A percentile compares a stretch with the other conserved stretches of the same genome.
Evolutionary conservation across 2,113 vertebrate genomes (phyloP).

Genomic region (rabbit (Oryctolagus cuniculus)): DNA sequence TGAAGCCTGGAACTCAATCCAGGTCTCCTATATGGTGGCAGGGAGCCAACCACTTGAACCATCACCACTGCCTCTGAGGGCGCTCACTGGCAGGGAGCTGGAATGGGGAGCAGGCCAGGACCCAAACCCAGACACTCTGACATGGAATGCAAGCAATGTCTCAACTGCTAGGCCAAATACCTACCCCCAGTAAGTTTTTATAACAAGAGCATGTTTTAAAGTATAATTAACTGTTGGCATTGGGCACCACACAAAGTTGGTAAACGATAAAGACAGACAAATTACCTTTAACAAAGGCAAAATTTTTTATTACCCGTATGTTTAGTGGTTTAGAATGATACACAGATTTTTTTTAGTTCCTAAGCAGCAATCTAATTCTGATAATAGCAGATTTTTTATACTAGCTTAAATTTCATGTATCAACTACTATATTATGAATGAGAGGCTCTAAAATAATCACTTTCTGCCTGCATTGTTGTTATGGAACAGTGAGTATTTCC

Average conservation of each 20-base stretch:
- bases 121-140: too few species aligned
- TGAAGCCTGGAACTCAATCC: too few species aligned
- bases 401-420: slow-evolving; percentile 1
- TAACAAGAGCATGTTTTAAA: slow-evolving; percentile 27
- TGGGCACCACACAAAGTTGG: background rate
- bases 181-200: background rate
- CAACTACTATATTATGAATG: background rate
- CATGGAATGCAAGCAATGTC: too few species aligned
- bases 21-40: too few species aligned
- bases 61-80: too few species aligned
- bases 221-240: slow-evolving; percentile 12
- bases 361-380: slow-evolving; percentile 10
- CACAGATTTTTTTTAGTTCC: slow-evolving; percentile 32
- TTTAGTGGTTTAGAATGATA: slow-evolving; percentile 18
- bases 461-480: slow-evolving; percentile 53
- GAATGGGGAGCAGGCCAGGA: too few species aligned
- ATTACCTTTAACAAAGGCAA: slow-evolving; percentile 8
- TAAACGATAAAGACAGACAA: slow-evolving; percentile 17
- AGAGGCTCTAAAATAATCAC: background rate
- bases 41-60: too few species aligned
- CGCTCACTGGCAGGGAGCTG: too few species aligned
- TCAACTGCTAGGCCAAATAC: too few species aligned
- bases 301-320: slow-evolving; percentile 55
- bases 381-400: slow-evolving; percentile 21
- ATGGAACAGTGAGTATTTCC: background rate